phyloP scores from a whole-genome alignment of 2,888 invertebrate species.

The Macrophya annulata region DNA sequence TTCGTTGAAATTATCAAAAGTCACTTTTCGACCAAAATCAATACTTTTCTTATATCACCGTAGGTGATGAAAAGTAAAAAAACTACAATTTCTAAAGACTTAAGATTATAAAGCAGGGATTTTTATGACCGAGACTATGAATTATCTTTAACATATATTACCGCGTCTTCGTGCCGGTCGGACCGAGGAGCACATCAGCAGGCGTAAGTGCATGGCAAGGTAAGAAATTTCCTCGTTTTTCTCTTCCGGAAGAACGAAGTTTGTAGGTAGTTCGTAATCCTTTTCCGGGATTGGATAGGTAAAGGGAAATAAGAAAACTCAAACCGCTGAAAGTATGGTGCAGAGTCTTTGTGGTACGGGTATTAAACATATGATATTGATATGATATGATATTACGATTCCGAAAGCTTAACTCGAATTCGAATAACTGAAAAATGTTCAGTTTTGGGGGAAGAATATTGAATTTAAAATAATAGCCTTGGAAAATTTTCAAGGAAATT shows the following conservation, averaged over 20 bases:
- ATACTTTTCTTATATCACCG: no score
- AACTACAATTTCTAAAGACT: no score
- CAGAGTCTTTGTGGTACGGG: not conserved
- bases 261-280: conserved; percentile 17
- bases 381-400: not conserved
- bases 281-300: conserved; percentile 31
- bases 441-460: no score
- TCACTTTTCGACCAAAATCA: no score
- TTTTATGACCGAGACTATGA: not conserved
- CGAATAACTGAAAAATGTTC: no score
- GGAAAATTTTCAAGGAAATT: no score
- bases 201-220: not conserved
- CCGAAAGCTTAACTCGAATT: no score
- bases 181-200: not conserved
- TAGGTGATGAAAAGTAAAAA: no score
- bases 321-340: not conserved
- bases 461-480: no score
- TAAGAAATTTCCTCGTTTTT: conserved; percentile 8
- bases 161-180: not conserved
- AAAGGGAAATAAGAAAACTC: not conserved
- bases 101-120: no score
- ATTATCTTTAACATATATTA: conserved; percentile 5
- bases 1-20: no score
- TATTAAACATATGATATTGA: no score
- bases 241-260: conserved; percentile 22